Conservation (phyloP, 2,797 vertebrate genomes). For the Scolopax bukidnonensis region DNA sequence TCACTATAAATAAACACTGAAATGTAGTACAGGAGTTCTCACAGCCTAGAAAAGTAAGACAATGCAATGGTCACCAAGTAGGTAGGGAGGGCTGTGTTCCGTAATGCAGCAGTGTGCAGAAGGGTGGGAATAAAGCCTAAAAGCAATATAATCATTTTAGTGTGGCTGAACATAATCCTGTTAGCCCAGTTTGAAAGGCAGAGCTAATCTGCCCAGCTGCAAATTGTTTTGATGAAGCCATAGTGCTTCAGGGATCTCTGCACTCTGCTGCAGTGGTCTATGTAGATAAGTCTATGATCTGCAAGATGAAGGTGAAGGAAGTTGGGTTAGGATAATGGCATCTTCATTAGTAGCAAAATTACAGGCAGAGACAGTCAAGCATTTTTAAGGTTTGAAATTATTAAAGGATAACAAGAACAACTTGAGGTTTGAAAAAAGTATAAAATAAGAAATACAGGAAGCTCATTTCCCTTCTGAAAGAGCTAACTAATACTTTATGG, state of each 20-base stretch:
- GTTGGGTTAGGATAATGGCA: not conserved
- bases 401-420: not conserved
- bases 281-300: not conserved
- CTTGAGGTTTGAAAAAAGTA: not conserved
- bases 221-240: not conserved
- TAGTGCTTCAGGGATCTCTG: not conserved
- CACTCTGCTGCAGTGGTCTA: not conserved
- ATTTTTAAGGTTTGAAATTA: not conserved
- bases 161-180: not conserved
- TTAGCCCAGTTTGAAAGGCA: conserved; percentile 16
- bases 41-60: not conserved
- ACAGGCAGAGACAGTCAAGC: not conserved
- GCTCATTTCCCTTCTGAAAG: not conserved
- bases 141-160: not conserved
- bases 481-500: not conserved
- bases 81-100: not conserved
- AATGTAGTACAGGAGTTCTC: not conserved
- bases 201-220: not conserved
- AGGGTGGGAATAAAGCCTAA: not conserved
- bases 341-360: not conserved
- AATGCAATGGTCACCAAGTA: not conserved
- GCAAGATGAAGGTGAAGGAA: not conserved
- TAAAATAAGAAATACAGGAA: not conserved
- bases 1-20: not conserved
- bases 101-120: not conserved